These are phyloP conservation scores for Cyrtonyx montezumae DNA, from an alignment of 2,113 vertebrate species.

Conservation along the genomic window DNA sequence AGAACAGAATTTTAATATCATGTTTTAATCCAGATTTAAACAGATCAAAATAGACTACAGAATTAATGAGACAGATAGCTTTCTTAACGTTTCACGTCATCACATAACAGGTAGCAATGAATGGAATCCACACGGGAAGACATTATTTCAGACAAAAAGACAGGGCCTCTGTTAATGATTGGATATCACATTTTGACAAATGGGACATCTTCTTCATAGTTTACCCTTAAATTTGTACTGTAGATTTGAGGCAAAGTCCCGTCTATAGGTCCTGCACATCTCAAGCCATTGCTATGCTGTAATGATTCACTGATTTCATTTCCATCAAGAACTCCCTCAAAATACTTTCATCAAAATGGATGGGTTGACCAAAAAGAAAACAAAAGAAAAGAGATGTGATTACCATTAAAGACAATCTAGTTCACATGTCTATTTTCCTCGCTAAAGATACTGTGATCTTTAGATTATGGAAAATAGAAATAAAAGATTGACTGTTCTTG, in stretches of 20 bases:
- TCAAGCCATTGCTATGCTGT: constrained; percentile 79
- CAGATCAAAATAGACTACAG: neutral
- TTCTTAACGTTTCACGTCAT: constrained; percentile 41
- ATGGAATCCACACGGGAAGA: constrained; percentile 54
- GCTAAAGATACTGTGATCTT: constrained; percentile 43
- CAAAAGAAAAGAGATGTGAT: constrained; percentile 60
- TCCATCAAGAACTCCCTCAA: constrained; percentile 80
- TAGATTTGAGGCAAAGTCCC: constrained; percentile 83
- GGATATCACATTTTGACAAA: constrained; percentile 67
- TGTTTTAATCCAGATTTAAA: neutral
- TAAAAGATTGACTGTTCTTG: neutral
- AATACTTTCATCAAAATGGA: constrained; percentile 78
- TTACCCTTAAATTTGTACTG: constrained; percentile 84
- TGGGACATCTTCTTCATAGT: constrained; percentile 67
- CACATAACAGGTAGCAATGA: constrained; percentile 67
- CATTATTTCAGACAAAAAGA: constrained; percentile 61
- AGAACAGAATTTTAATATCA: neutral
- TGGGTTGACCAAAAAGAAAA: constrained; percentile 72
- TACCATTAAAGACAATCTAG: constrained; percentile 49
- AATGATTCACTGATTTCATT: constrained; percentile 82
- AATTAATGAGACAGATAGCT: neutral
- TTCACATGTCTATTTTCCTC: constrained; percentile 35
- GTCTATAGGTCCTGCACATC: constrained; percentile 73
- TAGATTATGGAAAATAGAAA: constrained; percentile 58
- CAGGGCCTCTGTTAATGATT: constrained; percentile 62